Base-by-base conservation (phyloP, 1,140 invertebrate genomes). In the Leptopilina boulardi region DNA sequence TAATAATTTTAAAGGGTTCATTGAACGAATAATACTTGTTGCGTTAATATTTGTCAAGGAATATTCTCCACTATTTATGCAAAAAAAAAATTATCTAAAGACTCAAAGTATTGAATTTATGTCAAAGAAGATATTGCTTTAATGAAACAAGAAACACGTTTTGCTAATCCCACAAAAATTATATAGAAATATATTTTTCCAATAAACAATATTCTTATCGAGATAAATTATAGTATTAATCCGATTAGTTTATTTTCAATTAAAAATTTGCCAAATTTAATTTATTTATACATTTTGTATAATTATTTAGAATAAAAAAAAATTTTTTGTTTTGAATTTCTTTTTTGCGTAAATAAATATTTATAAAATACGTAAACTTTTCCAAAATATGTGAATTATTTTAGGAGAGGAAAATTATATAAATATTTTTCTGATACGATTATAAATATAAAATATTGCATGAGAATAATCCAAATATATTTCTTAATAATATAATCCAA, bases 11-110 rank as follows among this genome's bases (percentile, higher is more conserved):
- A 44, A 13, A 18, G 23, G 23, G 59, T 66, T 66, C 59, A 30
- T 66, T 66, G 59, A 13, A 66, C 26, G 59, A 66, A 66, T 66
- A 30, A 66, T 66, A 15, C 26, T 66, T 34, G 30, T 66, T 66
- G 59, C 59, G 59, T 66, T 66, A 66, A 30, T 66, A 66, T 66
- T 66, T 66, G 59, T 66, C 26, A 30, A 26, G 13, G 59, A 30
- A 66, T 66, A 30, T n/a, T 34, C 59, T 26, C 19, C 56, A 21
- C n/a, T n/a, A n/a, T 10, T 15, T 34, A 34, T 34, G 2, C 34
- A 23, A 6, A n/a, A n/a, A n/a, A n/a, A n/a, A n/a, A n/a, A n/a
- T n/a, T n/a, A 30, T 66, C 23, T 30, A 34, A 66, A 11, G 2
- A 23, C 59, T 66, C 23, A 30, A 66, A 66, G n/a, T 66, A 66